Conservation (phyloP, 2,113 vertebrate species). For the Pseudorasbora parva region DNA sequence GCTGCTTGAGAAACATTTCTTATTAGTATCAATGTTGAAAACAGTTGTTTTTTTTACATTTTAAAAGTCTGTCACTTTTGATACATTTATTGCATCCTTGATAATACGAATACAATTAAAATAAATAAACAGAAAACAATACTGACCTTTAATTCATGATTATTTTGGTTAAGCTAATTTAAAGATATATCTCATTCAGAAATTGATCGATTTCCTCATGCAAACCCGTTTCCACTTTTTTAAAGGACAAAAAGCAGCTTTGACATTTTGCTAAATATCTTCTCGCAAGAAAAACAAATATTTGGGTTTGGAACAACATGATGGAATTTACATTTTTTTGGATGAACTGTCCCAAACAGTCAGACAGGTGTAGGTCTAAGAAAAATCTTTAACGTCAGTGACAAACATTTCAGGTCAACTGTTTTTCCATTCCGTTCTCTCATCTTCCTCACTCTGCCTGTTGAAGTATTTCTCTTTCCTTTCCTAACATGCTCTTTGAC, state of each 20-base stretch:
- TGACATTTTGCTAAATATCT: constrained; percentile 1
- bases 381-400: background rate
- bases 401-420: constrained; percentile 21
- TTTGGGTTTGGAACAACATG: background rate
- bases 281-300: background rate
- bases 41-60: too few relatives aligned
- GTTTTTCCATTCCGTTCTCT: background rate
- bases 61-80: background rate
- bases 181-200: background rate
- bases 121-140: too few relatives aligned
- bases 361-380: background rate
- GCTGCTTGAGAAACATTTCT: background rate
- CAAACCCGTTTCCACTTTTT: background rate
- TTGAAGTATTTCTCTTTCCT: constrained; percentile 45
- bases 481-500: constrained; percentile 31
- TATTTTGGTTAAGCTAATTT: background rate
- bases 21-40: background rate
- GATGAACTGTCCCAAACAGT: background rate
- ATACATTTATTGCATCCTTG: background rate
- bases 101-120: too few relatives aligned
- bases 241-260: background rate
- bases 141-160: too few relatives aligned
- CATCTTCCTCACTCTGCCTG: constrained; percentile 48
- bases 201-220: background rate
- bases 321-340: background rate